Percentiles rank a stretch among this genome's conserved stretches.
Conservation (phyloP, 1,140 invertebrate genomes). For the Antheraea pernyi region DNA sequence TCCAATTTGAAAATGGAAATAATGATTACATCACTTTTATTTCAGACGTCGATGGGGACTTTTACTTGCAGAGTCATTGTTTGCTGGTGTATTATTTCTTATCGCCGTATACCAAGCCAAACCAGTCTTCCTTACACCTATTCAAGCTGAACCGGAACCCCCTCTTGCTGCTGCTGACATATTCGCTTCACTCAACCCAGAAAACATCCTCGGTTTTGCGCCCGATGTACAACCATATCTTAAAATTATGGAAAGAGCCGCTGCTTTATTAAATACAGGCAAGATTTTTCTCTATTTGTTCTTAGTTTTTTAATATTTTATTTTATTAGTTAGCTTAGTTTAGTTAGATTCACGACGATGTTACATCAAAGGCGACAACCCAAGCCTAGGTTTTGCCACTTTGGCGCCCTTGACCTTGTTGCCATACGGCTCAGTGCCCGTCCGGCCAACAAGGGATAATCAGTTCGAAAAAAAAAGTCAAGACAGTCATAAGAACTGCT, state of each 20-base stretch:
- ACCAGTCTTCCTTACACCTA: constrained; percentile 58
- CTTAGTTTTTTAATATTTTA: too few species aligned
- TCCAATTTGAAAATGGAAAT: too few species aligned
- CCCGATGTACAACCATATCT: constrained; percentile 41
- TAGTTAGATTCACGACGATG: too few species aligned
- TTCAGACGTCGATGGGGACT: constrained; percentile 62
- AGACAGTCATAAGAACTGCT: too few species aligned
- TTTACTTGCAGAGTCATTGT: constrained; percentile 38
- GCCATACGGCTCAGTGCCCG: too few species aligned
- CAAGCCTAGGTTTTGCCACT: too few species aligned
- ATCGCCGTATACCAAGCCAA: constrained; percentile 46
- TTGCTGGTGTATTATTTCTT: constrained; percentile 43
- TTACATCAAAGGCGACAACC: too few species aligned
- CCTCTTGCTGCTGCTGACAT: constrained; percentile 38
- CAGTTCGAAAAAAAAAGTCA: too few species aligned
- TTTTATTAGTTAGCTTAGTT: too few species aligned
- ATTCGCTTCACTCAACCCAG: constrained; percentile 32
- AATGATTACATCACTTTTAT: background rate
- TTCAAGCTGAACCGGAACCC: constrained; percentile 42
- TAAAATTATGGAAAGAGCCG: constrained; percentile 41
- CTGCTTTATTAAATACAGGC: constrained; percentile 39
- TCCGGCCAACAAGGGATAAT: too few species aligned
- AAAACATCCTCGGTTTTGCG: constrained; percentile 53
- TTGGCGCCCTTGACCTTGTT: too few species aligned
- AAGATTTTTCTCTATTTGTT: constrained; percentile 14